Conservation (phyloP, 2,797 vertebrate species). For the Paramormyrops hopkinsi region DNA sequence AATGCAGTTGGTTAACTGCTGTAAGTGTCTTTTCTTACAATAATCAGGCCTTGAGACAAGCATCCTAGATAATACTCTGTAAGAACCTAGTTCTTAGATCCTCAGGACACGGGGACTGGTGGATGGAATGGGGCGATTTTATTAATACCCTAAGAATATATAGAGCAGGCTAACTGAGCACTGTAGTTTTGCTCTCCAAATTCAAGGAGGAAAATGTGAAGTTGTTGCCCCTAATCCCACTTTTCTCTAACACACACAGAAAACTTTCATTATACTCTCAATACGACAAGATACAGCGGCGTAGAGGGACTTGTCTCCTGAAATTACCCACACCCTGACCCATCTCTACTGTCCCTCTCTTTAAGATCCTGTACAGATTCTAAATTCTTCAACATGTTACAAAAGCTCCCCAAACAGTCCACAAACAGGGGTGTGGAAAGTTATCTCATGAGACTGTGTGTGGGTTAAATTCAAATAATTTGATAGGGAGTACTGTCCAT, state of each 20-base stretch:
- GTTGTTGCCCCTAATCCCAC: not conserved
- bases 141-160: slow-evolving; percentile 10
- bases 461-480: not conserved
- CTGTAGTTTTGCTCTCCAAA: not conserved
- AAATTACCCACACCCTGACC: not conserved
- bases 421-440: not conserved
- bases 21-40: not conserved
- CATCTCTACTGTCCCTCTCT: not conserved
- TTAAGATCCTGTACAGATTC: not conserved
- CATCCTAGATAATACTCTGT: not conserved
- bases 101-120: not conserved
- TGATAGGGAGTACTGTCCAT: not conserved
- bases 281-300: not conserved
- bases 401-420: not conserved
- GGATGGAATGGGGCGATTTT: not conserved
- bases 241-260: not conserved
- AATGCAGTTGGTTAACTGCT: not conserved
- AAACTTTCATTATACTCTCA: not conserved
- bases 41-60: not conserved
- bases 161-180: not conserved
- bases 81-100: slow-evolving; percentile 1
- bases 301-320: not conserved
- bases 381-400: not conserved
- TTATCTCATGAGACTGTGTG: not conserved
- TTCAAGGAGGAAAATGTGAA: not conserved